Conservation (phyloP, 2,888 invertebrate species). For the Drosophila neoperkinsi region DNA sequence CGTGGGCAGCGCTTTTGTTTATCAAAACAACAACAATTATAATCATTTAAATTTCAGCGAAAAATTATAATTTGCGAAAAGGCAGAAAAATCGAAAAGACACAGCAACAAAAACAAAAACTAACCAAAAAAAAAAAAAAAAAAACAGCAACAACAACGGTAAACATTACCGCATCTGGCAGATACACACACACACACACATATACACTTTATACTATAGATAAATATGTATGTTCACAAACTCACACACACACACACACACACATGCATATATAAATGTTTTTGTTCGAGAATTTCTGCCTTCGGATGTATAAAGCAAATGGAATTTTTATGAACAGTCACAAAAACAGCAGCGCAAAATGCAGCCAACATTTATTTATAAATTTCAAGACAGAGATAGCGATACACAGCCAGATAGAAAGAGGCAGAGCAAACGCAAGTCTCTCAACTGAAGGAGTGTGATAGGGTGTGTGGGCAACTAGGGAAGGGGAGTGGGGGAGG, state of each 20-base stretch:
- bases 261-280: slow-evolving; percentile 15
- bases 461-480: neutral
- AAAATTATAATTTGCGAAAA: slow-evolving; percentile 47
- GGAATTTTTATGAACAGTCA: slow-evolving; percentile 68
- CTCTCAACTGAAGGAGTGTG: slow-evolving; percentile 1
- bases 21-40: slow-evolving; percentile 41
- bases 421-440: slow-evolving; percentile 24
- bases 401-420: slow-evolving; percentile 9
- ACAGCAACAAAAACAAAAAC: slow-evolving; percentile 9
- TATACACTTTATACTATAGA: slow-evolving; percentile 8
- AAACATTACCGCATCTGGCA: slow-evolving; percentile 69
- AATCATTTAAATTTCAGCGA: slow-evolving; percentile 28
- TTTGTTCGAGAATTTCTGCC: slow-evolving; percentile 47
- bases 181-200: slow-evolving; percentile 16
- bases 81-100: slow-evolving; percentile 28
- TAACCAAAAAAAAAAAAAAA: no score
- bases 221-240: neutral
- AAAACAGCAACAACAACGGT: slow-evolving; percentile 28
- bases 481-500: neutral
- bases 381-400: slow-evolving; percentile 53
- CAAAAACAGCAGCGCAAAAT: slow-evolving; percentile 60
- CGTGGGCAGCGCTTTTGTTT: slow-evolving; percentile 54
- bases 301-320: slow-evolving; percentile 56
- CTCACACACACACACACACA: neutral
- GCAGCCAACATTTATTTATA: slow-evolving; percentile 71